Base-by-base conservation (phyloP, 2,888 invertebrate genomes). In the Sphaerophoria rueppellii region DNA sequence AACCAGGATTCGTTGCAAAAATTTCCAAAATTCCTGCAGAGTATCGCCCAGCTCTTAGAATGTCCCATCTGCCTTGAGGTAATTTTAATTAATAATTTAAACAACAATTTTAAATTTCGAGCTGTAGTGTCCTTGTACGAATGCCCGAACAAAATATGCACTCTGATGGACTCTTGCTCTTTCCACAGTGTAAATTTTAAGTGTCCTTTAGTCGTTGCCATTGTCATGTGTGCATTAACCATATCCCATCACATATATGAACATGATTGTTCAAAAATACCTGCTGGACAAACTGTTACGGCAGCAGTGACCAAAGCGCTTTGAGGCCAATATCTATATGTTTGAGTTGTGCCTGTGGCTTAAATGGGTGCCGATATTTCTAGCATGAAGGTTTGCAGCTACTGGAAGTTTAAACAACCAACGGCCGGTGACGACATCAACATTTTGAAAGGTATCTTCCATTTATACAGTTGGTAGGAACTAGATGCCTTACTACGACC, bases 41-140 rank as follows among this genome's bases (percentile, higher is more conserved):
- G 91, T 87, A 91, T 92, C 87, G 90, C 92, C 86, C 92, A 92
- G 88, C 90, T 93, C 87, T 89, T 93, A 88, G 93, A 93, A 88
- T 93, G 93, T 90, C 93, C 93, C 82, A 91, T 93, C 83, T 93
- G 93, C 88, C 90, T 93, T 86, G 93, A 93, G 90, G 92, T 92
- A 63, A 0, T 34, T 65, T n/a, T 48, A 16, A 37, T 35, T 61
- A 50, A 37, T 11, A 50, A 50, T 50, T 37, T 16, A 4, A 1
- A 24, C 1, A 24, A 24, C 24, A 16, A 14, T 34, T 48, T 63
- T 12, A 43, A 32, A 60, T 35, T 63, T 50, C 40, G 6, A 37
- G 5, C 5, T 40, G 24, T 2, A 16, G 2, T 1, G 1, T 6
- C 37, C 24, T 43, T 43, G 11, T 43, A 9, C 43, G 6, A 43